Percentiles rank a stretch among this genome's conserved stretches.
Conservation (phyloP, 2,113 vertebrate species). For the Chionis minor region DNA sequence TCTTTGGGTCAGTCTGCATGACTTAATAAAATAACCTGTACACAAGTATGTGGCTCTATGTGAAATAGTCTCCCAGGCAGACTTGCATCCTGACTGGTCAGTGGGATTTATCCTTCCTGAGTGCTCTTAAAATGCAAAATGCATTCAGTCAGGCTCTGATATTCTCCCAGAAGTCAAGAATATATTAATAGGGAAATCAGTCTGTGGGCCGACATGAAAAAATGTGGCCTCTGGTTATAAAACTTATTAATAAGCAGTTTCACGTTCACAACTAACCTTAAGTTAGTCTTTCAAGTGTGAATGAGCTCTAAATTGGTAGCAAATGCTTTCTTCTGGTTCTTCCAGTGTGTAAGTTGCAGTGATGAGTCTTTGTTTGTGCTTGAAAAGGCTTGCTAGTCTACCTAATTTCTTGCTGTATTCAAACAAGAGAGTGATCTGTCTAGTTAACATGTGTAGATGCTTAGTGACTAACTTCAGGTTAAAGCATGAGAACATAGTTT, state of each 20-base stretch:
- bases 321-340: background rate
- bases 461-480: background rate
- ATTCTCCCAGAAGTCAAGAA: background rate
- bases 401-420: background rate
- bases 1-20: background rate
- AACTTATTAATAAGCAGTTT: background rate
- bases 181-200: background rate
- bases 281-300: background rate
- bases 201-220: background rate
- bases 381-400: background rate
- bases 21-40: background rate
- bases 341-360: background rate
- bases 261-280: background rate
- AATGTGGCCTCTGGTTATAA: background rate
- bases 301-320: background rate
- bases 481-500: background rate
- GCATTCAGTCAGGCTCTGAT: background rate
- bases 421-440: background rate
- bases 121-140: background rate
- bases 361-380: background rate
- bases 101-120: background rate
- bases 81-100: rapidly evolving
- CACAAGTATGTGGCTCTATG: background rate
- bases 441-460: background rate
- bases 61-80: background rate